Evolutionary conservation across 1,140 invertebrate species (phyloP), one percentile per base, ranked within the genome.

Genomic region (Chrysoperla carnea): DNA sequence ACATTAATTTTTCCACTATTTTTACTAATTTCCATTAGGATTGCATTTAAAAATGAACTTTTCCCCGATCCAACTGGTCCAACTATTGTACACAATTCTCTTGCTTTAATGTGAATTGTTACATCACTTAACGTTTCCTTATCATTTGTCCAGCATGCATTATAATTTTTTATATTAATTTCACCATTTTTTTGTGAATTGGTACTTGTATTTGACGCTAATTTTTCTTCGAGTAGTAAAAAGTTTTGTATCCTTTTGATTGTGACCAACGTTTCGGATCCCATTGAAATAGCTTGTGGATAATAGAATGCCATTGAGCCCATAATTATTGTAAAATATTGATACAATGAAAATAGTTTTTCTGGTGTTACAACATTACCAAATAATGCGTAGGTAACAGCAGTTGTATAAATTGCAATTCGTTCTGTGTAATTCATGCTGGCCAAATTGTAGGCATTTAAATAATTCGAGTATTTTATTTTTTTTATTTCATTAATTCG

Each of bases 281-380:
- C 57, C 49, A 71, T 75, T 0, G 75, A 71, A 36, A 81, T 69
- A 6, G 75, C 79, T 9, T 75, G 66, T 0, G 80, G 78, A 49
- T 83, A 79, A 65, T 81, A 73, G 13, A 76, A 63, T 0, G 75
- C 72, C 67, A 84, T 71, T 6, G 71, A 71, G 11, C 72, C 63
- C 0, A 76, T 63, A 1, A 83, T 52, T 4, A 73, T 67, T 46
- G 72, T 73, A 54, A 74, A 78, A 44, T 78, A 75, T 0, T 73
- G 66, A 29, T 73, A 67, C 8, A 77, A 66, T 0, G 81, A 23
- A 23, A 23, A 23, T 23, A 23, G 5, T 23, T 23, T 23, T 23
- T 23, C 17, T 23, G 17, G 17, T 23, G 17, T 23, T 3, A 23
- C 17, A 23, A 5, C 17, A 23, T 23, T 23, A 3, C 17, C 17